Conservation (phyloP, 2,888 invertebrate species). For the Rapana venosa region DNA sequence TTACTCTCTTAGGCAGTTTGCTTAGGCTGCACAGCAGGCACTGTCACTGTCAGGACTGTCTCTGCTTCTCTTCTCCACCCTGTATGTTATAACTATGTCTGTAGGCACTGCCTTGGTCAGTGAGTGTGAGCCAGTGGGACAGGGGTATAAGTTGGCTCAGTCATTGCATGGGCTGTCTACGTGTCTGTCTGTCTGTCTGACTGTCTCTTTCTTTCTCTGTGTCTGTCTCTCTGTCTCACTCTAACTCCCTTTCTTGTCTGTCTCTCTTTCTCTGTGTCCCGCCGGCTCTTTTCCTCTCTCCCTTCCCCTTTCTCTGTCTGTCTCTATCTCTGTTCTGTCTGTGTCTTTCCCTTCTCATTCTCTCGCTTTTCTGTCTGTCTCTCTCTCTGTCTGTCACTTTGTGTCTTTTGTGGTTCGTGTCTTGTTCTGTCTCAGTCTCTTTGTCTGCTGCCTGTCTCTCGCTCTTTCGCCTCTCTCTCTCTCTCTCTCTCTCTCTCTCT, state of each 20-base stretch:
- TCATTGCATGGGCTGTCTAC: too few species aligned
- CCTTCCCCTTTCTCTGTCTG: not conserved
- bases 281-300: not conserved
- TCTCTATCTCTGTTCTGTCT: not conserved
- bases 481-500: not conserved
- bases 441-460: not conserved
- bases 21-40: too few species aligned
- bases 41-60: too few species aligned
- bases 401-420: not conserved
- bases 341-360: too few species aligned
- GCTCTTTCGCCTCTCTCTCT: not conserved
- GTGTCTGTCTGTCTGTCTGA: slow-evolving; percentile 1
- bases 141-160: too few species aligned
- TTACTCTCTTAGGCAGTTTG: too few species aligned
- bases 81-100: too few species aligned
- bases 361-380: not conserved
- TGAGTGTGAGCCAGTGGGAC: too few species aligned
- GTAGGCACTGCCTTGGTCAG: too few species aligned
- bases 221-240: not conserved
- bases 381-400: not conserved
- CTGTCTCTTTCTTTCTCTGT: not conserved
- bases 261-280: not conserved
- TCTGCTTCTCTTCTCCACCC: too few species aligned
- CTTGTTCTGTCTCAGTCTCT: not conserved
- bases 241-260: not conserved